Base-by-base conservation (phyloP, 1,140 invertebrate species). In the Bombus pascuorum region DNA sequence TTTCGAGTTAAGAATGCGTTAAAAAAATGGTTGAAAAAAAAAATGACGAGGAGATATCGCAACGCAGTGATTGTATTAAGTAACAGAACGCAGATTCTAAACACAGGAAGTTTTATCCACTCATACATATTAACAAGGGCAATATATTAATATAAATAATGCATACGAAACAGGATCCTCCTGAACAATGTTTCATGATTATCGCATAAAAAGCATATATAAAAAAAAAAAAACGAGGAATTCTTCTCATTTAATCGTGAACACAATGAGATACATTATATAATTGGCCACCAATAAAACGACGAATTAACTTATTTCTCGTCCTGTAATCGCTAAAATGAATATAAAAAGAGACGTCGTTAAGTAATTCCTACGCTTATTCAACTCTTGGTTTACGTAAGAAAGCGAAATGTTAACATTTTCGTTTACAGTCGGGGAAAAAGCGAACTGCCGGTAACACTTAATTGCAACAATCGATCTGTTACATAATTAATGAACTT, bases 401-500 rank as follows among this genome's bases (percentile, higher is more conserved):
- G 73, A 47, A 22, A 53, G 25, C 42, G 42, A 65, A 34, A 66
- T 62, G 39, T 82, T 74, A 75, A 82, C 72, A 37, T 83, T 68
- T 83, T 66, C 44, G 44, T 83, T 47, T 53, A 83, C 62, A 70
- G 22, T 18, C 25, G 12, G 15, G 37, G 44, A 10, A 42, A 53
- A 28, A 22, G n/a, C 3, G 37, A 34, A 32, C 59, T 37, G 15
- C 13, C n/a, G 13, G 39, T 10, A 76, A 76, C 72, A 32, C 28
- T 76, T 83, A 83, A 66, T 83, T 75, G 42, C 72, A 39, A 83
- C 59, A 66, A 83, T 83, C 72, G 72, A 83, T 76, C 71, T 65
- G 72, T 83, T 83, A 83, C 81, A 76, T 83, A 83, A 83, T 76
- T 76, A 83, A 74, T 66, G 72, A 83, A 66, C 42, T 66, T 66